Evolutionary conservation across 2,797 vertebrate genomes (phyloP), one percentile per base, ranked within the genome.

Genomic region (Adelosebastes latens): DNA sequence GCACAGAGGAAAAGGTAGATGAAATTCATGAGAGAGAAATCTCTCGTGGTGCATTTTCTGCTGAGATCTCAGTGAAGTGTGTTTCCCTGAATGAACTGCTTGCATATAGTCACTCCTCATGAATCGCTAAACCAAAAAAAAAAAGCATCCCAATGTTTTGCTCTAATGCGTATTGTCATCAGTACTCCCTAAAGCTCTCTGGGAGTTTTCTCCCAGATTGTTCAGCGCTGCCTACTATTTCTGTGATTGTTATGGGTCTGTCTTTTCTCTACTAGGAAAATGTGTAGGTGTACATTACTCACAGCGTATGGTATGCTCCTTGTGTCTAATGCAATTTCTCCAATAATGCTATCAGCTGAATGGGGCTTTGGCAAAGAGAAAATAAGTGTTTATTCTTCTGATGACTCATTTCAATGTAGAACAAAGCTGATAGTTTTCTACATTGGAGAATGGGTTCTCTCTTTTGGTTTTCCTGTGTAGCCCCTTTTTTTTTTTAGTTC

Each of bases 331-430:
- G 66, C 82, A 87, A 82, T 93, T 88, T 83, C 60, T 63, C 80
- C 60, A 73, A 91, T 84, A 90, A 89, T 67, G 60, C 79, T 70
- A 86, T 91, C 71, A 85, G 77, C 77, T 61, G 49, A 87, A 88
- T n/a, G 81, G 36, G 34, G 73, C 60, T 73, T 39, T 53, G n/a
- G 11, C 25, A 72, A 68, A 65, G 53, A 46, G n/a, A 61, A 85
- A 83, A 87, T 20, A 71, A 59, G 59, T 67, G 53, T 73, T 70
- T 79, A 56, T 65, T 81, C 79, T 70, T 31, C 22, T 62, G 77
- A 70, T 70, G 72, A 82, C 31, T 82, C 46, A 49, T 78, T 88
- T 79, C n/a, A 69, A 18, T 75, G 25, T 67, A 36, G 63, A 58
- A 22, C 39, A 27, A 31, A 39, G 46, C 36, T 55, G 78, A 79